phyloP scores from a whole-genome alignment of 2,113 vertebrate genomes.

The Thryonomys swinderianus region DNA sequence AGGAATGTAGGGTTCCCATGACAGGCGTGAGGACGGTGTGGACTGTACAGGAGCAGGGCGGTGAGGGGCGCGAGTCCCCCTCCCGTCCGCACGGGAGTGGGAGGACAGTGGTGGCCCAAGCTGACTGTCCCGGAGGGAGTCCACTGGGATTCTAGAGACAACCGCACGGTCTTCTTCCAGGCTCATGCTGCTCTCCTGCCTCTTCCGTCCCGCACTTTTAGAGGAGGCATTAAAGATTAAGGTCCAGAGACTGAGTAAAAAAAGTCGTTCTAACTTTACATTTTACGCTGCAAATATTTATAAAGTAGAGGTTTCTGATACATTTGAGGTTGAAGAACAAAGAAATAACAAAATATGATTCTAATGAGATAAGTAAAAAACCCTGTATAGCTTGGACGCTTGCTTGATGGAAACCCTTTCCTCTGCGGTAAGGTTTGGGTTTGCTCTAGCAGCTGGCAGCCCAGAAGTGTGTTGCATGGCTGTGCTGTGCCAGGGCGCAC shows the following conservation, averaged over 20 bases:
- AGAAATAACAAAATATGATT: background rate
- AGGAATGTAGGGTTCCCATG: conserved; percentile 43
- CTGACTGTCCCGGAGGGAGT: background rate
- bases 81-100: background rate
- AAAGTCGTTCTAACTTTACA: background rate
- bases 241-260: background rate
- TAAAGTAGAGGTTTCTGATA: background rate
- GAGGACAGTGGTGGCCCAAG: background rate
- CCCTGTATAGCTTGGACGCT: background rate
- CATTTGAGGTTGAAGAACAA: background rate
- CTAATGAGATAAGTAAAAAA: background rate
- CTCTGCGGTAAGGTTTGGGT: background rate
- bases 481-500: background rate
- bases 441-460: background rate
- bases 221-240: background rate
- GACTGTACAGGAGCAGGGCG: background rate
- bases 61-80: background rate
- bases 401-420: background rate
- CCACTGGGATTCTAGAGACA: conserved; percentile 8
- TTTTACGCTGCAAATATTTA: background rate
- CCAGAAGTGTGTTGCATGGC: background rate
- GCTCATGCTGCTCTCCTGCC: background rate
- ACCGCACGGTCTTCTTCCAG: background rate
- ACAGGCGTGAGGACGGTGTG: background rate
- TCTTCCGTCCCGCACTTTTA: background rate